These are phyloP conservation scores for Notothenia rossii DNA, from an alignment of 2,113 vertebrate species.

Conservation along the genomic window DNA sequence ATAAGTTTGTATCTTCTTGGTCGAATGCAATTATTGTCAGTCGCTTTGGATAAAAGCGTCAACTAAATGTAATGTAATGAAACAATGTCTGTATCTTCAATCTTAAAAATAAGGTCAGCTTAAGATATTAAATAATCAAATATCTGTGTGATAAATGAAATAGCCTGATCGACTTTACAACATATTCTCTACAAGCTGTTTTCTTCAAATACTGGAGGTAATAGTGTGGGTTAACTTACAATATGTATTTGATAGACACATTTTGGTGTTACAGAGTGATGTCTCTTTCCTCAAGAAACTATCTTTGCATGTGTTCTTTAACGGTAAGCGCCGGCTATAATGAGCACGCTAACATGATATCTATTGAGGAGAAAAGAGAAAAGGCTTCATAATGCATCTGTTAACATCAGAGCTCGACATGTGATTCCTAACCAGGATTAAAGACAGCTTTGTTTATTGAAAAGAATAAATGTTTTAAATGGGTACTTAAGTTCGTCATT, in stretches of 20 bases:
- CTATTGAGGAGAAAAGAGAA: neutral
- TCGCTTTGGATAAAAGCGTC: too few species aligned
- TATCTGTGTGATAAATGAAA: constrained; percentile 16
- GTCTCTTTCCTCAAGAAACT: neutral
- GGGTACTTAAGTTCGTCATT: neutral
- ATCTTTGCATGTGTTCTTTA: neutral
- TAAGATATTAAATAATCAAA: constrained; percentile 46
- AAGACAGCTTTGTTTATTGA: neutral
- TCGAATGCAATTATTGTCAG: too few species aligned
- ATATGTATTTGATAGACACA: constrained; percentile 14
- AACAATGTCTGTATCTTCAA: neutral
- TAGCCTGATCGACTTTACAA: constrained; percentile 19
- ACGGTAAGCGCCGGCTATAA: too few species aligned
- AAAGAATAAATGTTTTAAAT: neutral
- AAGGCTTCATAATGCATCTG: neutral
- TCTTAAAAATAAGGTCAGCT: constrained; percentile 8
- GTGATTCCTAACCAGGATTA: neutral
- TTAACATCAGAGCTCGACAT: neutral
- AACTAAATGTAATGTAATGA: too few species aligned
- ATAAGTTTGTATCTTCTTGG: too few species aligned
- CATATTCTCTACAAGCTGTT: constrained; percentile 17
- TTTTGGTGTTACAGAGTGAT: neutral
- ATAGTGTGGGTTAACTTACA: constrained; percentile 10
- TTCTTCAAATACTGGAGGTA: neutral
- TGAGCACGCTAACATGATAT: neutral